Conservation (phyloP, 2,797 vertebrate species). For the Cirrhinus mrigala region DNA sequence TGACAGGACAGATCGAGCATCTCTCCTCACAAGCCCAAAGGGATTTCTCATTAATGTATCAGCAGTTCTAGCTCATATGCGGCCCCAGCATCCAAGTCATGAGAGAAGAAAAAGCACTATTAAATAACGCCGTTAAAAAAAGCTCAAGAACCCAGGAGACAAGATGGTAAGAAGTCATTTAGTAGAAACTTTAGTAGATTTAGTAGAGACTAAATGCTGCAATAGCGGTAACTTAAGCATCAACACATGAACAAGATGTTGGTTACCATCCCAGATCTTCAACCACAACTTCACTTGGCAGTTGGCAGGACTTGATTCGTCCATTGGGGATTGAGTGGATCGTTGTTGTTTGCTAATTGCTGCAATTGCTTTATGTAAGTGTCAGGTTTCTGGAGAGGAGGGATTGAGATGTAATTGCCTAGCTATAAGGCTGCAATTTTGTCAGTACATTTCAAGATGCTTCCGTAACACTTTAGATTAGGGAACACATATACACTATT, state of each 20-base stretch:
- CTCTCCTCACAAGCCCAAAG: not conserved
- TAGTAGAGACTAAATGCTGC: not conserved
- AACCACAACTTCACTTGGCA: not conserved
- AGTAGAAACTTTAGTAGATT: not conserved
- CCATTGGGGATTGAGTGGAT: not conserved
- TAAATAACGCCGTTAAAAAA: not conserved
- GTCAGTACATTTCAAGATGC: not conserved
- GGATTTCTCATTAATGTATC: conserved; percentile 15
- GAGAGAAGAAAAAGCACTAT: not conserved
- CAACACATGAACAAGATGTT: not conserved
- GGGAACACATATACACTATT: not conserved
- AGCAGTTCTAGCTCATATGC: conserved; percentile 23
- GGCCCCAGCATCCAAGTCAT: not conserved
- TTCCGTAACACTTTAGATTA: not conserved
- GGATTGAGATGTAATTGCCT: not conserved
- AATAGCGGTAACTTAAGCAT: not conserved
- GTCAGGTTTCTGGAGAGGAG: not conserved
- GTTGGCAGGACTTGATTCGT: not conserved
- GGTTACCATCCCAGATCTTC: not conserved
- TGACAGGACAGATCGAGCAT: not conserved
- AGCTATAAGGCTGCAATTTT: not conserved
- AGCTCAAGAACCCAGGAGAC: not conserved
- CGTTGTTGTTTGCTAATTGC: not conserved
- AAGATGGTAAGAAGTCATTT: not conserved
- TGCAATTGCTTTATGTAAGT: not conserved